A percentile compares a stretch with the other conserved stretches of the same genome.
Evolutionary conservation across 2,113 vertebrate genomes (phyloP).

Genomic region (Laticauda laticaudata): DNA sequence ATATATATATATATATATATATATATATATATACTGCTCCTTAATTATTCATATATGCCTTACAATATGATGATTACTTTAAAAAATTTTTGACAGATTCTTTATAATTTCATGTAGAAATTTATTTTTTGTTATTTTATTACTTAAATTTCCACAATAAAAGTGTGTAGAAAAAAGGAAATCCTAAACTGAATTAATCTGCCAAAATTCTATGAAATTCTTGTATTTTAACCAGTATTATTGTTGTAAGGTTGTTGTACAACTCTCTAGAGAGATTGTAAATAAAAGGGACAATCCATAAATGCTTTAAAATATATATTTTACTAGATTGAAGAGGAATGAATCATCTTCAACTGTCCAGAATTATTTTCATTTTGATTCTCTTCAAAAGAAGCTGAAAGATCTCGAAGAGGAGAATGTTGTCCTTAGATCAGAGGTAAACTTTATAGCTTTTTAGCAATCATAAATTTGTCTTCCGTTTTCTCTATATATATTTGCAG

Average conservation of each 20-base stretch:
- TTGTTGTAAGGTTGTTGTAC: background rate
- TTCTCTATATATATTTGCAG: background rate
- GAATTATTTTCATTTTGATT: conserved; percentile 90
- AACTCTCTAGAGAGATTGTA: background rate
- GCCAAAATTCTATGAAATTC: background rate
- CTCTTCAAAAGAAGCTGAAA: conserved; percentile 95
- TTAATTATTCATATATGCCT: background rate
- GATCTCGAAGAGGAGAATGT: conserved; percentile 97
- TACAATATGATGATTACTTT: background rate
- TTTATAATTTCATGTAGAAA: background rate
- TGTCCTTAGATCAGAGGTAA: conserved; percentile 89
- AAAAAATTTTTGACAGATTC: background rate
- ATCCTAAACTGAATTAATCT: background rate
- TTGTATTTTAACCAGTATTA: background rate
- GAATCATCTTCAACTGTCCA: conserved; percentile 84
- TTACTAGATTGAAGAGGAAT: conserved; percentile 81
- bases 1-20: background rate
- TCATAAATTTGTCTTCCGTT: background rate
- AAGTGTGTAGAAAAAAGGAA: background rate
- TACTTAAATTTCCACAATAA: conserved; percentile 8
- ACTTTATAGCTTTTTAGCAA: conserved; percentile 28
- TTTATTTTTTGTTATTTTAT: conserved; percentile 7
- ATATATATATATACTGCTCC: background rate
- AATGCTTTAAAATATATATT: background rate
- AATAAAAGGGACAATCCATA: background rate